Conservation (phyloP, 2,113 vertebrate genomes). For the Marmota flaviventris region DNA sequence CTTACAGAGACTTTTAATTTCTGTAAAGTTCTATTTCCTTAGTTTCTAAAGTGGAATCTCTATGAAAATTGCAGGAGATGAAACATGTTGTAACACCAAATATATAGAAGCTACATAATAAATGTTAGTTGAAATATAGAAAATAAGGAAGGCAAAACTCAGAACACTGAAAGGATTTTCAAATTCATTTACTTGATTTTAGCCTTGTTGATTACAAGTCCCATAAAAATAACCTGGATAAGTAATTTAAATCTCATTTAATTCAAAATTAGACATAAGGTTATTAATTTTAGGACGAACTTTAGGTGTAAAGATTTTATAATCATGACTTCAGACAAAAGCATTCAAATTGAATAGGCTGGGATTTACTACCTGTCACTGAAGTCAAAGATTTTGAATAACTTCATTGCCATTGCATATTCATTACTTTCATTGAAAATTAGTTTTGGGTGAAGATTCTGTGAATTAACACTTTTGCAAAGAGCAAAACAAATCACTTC, state of each 20-base stretch:
- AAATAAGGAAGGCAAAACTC: neutral
- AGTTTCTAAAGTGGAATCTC: constrained; percentile 27
- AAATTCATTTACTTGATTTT: constrained; percentile 5
- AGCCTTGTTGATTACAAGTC: neutral
- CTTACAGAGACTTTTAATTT: neutral
- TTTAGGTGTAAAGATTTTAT: constrained; percentile 37
- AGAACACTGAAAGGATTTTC: neutral
- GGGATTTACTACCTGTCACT: constrained; percentile 28
- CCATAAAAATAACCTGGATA: neutral
- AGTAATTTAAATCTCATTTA: neutral
- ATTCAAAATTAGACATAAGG: neutral
- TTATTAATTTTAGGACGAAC: constrained; percentile 25
- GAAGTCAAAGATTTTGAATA: constrained; percentile 21
- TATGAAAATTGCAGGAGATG: neutral
- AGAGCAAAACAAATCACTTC: constrained; percentile 66
- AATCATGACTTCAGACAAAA: constrained; percentile 43
- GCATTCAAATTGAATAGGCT: neutral
- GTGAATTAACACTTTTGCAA: constrained; percentile 49
- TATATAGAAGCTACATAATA: neutral
- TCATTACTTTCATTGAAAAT: constrained; percentile 60
- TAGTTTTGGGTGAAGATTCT: constrained; percentile 55
- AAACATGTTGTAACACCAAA: neutral
- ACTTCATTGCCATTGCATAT: constrained; percentile 37
- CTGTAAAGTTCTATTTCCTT: neutral
- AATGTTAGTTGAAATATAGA: constrained; percentile 9